Conservation (phyloP, 2,888 invertebrate species). For the Masnerella sp. region DNA sequence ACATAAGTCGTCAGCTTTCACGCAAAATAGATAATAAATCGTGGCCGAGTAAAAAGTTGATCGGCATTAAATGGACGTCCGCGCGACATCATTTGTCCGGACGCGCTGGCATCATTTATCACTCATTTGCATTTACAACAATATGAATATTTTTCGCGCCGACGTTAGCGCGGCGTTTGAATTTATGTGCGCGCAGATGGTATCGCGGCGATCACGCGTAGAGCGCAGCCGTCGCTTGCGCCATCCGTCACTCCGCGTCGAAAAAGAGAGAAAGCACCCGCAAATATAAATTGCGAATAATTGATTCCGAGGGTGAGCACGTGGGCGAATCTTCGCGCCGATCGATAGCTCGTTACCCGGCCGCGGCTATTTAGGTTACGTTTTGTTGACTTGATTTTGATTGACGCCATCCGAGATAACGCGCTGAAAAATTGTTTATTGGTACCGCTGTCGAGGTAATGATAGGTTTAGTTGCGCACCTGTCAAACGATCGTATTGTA, state of each 20-base stretch:
- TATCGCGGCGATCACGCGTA: constrained; percentile 62
- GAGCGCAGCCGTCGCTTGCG: constrained; percentile 35
- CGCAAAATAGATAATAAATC: not conserved
- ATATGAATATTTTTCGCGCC: constrained; percentile 47
- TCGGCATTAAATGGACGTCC: constrained; percentile 23
- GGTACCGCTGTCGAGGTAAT: not conserved
- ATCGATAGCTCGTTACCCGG: constrained; percentile 67
- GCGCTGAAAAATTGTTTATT: not conserved
- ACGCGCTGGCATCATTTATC: constrained; percentile 27
- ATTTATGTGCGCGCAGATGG: constrained; percentile 67
- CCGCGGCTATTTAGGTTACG: constrained; percentile 26
- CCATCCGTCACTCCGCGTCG: constrained; percentile 36
- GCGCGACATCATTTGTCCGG: constrained; percentile 30
- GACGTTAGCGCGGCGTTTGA: constrained; percentile 65
- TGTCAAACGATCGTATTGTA: not conserved
- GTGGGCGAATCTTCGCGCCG: constrained; percentile 68
- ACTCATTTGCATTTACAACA: constrained; percentile 57
- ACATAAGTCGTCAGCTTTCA: not conserved
- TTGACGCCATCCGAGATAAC: constrained; percentile 6
- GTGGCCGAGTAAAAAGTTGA: not conserved
- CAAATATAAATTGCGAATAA: constrained; percentile 71
- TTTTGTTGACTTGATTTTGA: constrained; percentile 12
- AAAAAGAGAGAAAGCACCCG: constrained; percentile 46
- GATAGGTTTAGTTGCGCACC: not conserved
- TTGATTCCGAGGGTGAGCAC: constrained; percentile 68